Conservation (phyloP, 2,888 invertebrate genomes). For the Trachelus troglodyta region DNA sequence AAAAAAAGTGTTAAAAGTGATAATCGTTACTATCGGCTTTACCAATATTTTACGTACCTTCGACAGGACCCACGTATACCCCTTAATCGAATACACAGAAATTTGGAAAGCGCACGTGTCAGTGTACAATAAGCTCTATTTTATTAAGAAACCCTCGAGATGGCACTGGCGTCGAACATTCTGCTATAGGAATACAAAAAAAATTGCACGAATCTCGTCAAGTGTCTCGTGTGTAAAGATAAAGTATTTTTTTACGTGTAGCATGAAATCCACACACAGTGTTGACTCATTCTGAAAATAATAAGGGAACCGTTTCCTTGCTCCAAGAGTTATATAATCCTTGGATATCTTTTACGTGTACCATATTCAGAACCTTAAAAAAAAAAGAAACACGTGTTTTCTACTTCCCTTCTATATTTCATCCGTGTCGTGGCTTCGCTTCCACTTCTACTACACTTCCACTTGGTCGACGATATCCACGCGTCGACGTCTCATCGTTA, state of each 20-base stretch:
- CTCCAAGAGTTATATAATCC: background rate
- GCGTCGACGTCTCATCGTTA: conserved; percentile 1
- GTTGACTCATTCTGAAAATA: background rate
- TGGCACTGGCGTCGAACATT: background rate
- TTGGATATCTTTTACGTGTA: background rate
- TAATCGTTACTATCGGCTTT: background rate
- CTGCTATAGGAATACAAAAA: background rate
- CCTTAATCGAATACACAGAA: background rate
- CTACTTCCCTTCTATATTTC: background rate
- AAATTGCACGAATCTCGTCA: background rate
- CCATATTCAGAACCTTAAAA: background rate
- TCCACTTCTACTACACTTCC: background rate
- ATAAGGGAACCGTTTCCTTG: background rate
- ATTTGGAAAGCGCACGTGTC: background rate
- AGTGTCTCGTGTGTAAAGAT: background rate
- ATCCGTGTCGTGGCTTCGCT: background rate
- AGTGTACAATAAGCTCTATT: background rate
- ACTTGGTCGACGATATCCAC: background rate
- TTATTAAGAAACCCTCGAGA: background rate
- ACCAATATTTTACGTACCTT: background rate
- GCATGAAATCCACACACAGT: background rate
- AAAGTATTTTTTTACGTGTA: conserved; percentile 35
- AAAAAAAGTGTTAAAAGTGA: background rate
- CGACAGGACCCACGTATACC: background rate
- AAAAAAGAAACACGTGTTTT: background rate